These are phyloP conservation scores for Schizothorax lantsangensis DNA, from an alignment of 2,797 vertebrate species.

Conservation along the genomic window DNA sequence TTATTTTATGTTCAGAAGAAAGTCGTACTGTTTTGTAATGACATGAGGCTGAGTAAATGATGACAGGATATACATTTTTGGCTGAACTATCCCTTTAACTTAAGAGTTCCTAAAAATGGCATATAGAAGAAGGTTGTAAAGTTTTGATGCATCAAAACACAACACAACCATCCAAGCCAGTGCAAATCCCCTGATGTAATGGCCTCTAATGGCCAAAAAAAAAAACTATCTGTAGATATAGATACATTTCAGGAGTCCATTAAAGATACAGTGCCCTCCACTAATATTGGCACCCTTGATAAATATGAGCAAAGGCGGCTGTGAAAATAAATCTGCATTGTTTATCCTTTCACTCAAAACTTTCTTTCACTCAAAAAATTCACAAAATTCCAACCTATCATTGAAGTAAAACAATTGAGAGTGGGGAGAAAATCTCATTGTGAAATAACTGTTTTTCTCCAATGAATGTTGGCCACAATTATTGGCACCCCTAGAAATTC, in stretches of 20 bases:
- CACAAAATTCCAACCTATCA: no score
- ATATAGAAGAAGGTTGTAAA: background rate
- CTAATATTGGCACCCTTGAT: no score
- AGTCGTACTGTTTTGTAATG: background rate
- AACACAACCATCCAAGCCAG: background rate
- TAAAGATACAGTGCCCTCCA: no score
- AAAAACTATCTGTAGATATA: conserved; percentile 18
- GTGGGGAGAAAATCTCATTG: no score
- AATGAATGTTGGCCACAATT: no score
- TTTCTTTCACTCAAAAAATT: no score
- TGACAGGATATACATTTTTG: background rate
- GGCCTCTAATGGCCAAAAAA: conserved; percentile 41
- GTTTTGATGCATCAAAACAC: background rate
- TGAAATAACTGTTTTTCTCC: no score
- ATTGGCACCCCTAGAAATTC: no score
- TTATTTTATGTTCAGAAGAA: background rate
- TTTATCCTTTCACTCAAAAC: no score
- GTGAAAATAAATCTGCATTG: no score
- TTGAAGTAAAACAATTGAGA: no score
- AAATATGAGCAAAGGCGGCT: no score
- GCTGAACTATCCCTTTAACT: background rate
- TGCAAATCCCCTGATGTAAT: conserved; percentile 5
- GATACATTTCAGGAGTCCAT: background rate
- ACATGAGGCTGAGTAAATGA: background rate
- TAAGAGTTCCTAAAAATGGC: background rate